A percentile compares a stretch with the other conserved stretches of the same genome.
Evolutionary conservation across 2,113 vertebrate species (phyloP).

Genomic region (Cyanistes caeruleus): DNA sequence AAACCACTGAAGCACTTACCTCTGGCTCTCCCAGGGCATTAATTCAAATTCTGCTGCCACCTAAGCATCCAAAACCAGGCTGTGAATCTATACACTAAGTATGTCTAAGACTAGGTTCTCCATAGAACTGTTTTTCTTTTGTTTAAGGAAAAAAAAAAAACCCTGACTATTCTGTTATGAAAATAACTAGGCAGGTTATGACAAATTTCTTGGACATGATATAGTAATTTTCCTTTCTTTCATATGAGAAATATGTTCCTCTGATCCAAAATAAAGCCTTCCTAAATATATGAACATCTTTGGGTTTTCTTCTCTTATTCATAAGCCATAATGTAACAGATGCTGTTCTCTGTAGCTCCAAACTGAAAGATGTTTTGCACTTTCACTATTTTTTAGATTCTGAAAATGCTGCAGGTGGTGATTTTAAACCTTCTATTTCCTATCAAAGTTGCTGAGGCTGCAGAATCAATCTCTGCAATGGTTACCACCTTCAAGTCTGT

Average conservation of each 20-base stretch:
- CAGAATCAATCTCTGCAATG: neutral
- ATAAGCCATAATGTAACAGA: neutral
- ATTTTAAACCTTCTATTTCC: constrained; percentile 13
- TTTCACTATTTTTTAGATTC: constrained; percentile 3
- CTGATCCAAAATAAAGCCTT: neutral
- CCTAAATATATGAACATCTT: neutral
- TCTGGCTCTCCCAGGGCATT: neutral
- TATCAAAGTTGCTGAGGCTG: constrained; percentile 14
- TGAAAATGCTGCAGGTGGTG: neutral
- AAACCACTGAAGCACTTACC: neutral
- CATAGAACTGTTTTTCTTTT: neutral
- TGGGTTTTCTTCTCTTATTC: neutral
- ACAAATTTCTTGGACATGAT: neutral
- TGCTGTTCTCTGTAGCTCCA: neutral
- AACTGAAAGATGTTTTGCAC: neutral
- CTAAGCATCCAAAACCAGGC: neutral
- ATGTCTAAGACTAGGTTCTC: neutral
- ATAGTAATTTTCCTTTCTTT: neutral
- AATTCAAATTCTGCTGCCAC: neutral
- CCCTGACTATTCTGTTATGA: neutral
- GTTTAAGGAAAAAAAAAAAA: neutral
- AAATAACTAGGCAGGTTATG: neutral
- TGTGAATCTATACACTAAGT: neutral
- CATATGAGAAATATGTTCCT: neutral
- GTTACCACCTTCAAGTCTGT: neutral